These are phyloP conservation scores for Calypte anna DNA, from an alignment of 2,113 vertebrate species.

Conservation along the genomic window DNA sequence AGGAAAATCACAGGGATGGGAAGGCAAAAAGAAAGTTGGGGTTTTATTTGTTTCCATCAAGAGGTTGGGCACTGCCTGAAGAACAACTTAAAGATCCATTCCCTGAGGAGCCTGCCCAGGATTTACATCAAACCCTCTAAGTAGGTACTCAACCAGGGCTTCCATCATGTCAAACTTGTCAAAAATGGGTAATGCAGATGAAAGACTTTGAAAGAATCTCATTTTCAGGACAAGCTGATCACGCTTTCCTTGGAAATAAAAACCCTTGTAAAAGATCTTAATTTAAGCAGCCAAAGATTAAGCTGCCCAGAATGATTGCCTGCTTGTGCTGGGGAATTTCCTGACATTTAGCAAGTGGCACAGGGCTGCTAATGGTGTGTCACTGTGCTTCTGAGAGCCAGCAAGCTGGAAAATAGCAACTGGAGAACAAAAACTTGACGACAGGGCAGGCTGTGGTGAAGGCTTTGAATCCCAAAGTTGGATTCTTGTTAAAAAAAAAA, in stretches of 20 bases:
- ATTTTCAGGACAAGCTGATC: conserved; percentile 66
- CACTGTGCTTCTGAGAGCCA: not conserved
- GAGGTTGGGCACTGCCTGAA: not conserved
- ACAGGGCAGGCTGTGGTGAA: not conserved
- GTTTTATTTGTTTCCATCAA: not conserved
- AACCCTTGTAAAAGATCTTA: conserved; percentile 64
- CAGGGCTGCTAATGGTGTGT: not conserved
- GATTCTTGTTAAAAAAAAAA: not conserved
- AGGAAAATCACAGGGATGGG: not conserved
- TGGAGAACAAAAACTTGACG: not conserved
- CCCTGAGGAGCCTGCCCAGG: conserved; percentile 19
- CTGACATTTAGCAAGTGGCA: not conserved
- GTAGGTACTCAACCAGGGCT: not conserved
- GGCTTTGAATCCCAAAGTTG: not conserved
- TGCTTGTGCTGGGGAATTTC: conserved; percentile 3
- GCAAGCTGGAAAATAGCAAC: not conserved
- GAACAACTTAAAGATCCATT: not conserved
- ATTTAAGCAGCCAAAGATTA: conserved; percentile 63
- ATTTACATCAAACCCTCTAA: conserved; percentile 19
- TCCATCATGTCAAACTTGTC: conserved; percentile 25
- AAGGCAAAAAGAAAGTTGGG: not conserved
- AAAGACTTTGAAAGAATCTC: conserved; percentile 64
- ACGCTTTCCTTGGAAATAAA: conserved; percentile 61
- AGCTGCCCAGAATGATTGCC: conserved; percentile 51
- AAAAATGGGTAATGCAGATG: conserved; percentile 53